These are phyloP conservation scores for Antitype chi DNA, from an alignment of 2,888 invertebrate genomes.

Conservation along the genomic window DNA sequence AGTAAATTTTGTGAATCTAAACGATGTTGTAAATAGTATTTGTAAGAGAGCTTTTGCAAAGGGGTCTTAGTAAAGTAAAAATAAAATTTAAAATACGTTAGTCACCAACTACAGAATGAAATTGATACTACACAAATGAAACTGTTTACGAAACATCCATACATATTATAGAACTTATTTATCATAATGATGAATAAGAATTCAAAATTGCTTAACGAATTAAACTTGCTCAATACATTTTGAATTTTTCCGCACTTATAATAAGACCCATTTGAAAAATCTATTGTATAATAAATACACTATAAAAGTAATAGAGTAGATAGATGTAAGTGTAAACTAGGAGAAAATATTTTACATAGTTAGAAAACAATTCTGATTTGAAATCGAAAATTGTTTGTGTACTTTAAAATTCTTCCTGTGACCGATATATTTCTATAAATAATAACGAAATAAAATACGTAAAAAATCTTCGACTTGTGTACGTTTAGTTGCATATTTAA, in stretches of 20 bases:
- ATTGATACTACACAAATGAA: not conserved
- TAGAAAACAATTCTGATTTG: conserved; percentile 83
- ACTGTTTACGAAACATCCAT: not conserved
- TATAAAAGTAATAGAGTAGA: conserved; percentile 60
- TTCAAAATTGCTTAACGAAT: conserved; percentile 49
- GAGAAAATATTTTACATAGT: conserved; percentile 83
- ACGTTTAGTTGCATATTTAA: conserved; percentile 50
- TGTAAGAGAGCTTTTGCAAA: conserved; percentile 65
- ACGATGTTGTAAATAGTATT: conserved; percentile 82
- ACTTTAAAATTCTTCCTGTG: conserved; percentile 78
- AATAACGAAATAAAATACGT: conserved; percentile 63
- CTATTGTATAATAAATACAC: conserved; percentile 66
- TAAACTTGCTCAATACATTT: conserved; percentile 4
- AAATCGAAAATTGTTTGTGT: conserved; percentile 75
- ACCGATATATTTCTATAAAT: conserved; percentile 66
- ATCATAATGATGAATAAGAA: conserved; percentile 9
- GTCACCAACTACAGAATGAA: not conserved
- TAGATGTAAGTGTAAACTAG: conserved; percentile 69
- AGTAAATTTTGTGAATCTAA: conserved; percentile 75
- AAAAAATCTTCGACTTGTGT: conserved; percentile 59
- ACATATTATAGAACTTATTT: not conserved
- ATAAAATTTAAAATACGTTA: not conserved
- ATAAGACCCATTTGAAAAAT: conserved; percentile 64
- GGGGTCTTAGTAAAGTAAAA: conserved; percentile 57
- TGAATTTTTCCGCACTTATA: conserved; percentile 10